Conservation (phyloP, 1,140 invertebrate species). For the Tetragnatha versicolor region DNA sequence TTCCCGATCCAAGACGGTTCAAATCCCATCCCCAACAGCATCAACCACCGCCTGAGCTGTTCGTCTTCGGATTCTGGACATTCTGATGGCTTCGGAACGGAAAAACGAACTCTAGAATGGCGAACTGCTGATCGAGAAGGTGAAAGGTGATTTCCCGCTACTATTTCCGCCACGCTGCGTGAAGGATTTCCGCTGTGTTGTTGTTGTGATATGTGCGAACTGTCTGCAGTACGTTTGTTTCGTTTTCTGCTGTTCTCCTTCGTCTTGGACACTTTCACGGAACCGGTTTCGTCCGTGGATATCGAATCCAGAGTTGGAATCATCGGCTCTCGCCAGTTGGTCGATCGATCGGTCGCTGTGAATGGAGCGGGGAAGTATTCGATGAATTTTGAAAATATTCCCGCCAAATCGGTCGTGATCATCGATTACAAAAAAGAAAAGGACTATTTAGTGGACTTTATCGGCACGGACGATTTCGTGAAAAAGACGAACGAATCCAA, state of each 20-base stretch:
- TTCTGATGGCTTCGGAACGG: background rate
- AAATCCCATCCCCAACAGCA: background rate
- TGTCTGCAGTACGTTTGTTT: background rate
- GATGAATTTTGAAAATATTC: conserved; percentile 14
- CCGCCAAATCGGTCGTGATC: background rate
- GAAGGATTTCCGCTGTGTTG: background rate
- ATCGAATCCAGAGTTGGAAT: background rate
- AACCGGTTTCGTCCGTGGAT: background rate
- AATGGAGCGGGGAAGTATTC: background rate
- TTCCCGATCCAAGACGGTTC: background rate
- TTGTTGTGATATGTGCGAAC: conserved; percentile 32
- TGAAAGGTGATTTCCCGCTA: background rate
- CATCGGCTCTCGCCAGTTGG: background rate
- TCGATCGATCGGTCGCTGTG: background rate
- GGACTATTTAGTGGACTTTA: background rate
- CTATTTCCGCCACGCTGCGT: conserved; percentile 20
- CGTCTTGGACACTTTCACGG: background rate
- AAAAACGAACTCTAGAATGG: background rate
- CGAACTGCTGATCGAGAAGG: background rate
- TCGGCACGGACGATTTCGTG: background rate
- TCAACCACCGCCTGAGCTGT: background rate
- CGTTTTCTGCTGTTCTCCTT: background rate
- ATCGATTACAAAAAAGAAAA: conserved; percentile 4
- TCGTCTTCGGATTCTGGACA: background rate
- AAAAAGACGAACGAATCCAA: background rate